Conservation (phyloP, 2,113 vertebrate species). For the Dicentrarchus labrax region DNA sequence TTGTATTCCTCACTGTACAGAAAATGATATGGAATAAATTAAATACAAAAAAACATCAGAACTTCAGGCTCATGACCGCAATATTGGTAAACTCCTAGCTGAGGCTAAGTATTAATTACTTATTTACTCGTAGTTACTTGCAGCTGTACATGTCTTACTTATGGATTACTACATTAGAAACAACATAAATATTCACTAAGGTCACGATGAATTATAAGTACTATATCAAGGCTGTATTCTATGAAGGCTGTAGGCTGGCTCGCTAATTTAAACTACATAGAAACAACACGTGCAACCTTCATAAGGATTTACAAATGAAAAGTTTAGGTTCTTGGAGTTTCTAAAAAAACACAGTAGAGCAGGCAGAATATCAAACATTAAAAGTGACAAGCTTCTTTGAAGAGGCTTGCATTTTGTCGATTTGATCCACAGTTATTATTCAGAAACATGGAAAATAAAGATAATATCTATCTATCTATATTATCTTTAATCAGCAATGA, state of each 20-base stretch:
- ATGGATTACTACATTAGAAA: constrained; percentile 27
- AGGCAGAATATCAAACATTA: neutral
- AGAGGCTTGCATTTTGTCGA: neutral
- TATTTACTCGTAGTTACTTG: neutral
- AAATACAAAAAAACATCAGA: neutral
- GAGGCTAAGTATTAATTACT: neutral
- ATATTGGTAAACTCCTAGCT: neutral
- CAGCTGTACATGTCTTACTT: neutral
- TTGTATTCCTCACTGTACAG: neutral
- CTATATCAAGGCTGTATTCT: constrained; percentile 13
- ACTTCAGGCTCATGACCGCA: neutral
- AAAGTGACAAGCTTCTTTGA: neutral
- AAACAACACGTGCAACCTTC: neutral
- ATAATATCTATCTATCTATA: no score
- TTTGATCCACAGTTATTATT: neutral
- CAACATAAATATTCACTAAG: constrained; percentile 28
- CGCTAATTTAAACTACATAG: neutral
- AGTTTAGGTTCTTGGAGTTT: neutral
- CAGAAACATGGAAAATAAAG: neutral
- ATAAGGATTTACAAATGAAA: neutral
- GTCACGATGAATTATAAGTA: constrained; percentile 32
- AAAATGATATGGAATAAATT: neutral
- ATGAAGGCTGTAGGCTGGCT: neutral
- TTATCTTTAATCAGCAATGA: constrained; percentile 9
- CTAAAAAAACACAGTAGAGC: neutral